These are phyloP conservation scores for Psittacula echo DNA, from an alignment of 2,797 vertebrate genomes.

Conservation along the genomic window DNA sequence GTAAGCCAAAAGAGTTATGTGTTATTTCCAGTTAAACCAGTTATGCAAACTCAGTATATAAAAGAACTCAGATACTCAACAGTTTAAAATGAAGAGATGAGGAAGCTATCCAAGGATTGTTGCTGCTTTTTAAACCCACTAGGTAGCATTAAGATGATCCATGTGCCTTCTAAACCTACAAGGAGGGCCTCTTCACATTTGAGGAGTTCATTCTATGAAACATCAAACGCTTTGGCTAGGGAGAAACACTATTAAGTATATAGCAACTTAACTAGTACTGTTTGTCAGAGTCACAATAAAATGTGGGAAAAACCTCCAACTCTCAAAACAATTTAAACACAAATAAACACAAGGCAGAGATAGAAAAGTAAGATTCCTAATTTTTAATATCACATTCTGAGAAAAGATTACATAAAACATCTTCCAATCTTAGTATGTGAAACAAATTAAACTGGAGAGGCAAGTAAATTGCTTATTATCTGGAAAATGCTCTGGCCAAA, in stretches of 20 bases:
- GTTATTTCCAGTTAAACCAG: neutral
- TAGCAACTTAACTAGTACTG: neutral
- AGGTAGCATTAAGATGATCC: neutral
- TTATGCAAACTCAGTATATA: neutral
- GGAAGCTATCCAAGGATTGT: neutral
- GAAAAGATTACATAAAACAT: neutral
- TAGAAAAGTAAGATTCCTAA: neutral
- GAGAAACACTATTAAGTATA: neutral
- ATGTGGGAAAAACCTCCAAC: neutral
- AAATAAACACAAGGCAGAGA: neutral
- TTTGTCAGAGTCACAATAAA: neutral
- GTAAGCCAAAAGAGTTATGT: neutral
- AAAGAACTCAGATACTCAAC: neutral
- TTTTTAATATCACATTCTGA: neutral
- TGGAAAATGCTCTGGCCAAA: neutral
- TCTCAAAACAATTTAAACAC: neutral
- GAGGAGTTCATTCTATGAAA: neutral
- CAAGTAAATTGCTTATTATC: neutral
- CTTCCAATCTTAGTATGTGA: neutral
- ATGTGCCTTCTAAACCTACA: neutral
- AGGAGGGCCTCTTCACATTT: neutral
- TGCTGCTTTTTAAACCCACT: neutral
- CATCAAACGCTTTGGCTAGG: neutral
- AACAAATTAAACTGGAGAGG: neutral
- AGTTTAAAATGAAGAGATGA: neutral